A percentile compares a stretch with the other conserved stretches of the same genome.
Evolutionary conservation across 2,113 vertebrate species (phyloP).

Genomic region (Gila orcuttii): DNA sequence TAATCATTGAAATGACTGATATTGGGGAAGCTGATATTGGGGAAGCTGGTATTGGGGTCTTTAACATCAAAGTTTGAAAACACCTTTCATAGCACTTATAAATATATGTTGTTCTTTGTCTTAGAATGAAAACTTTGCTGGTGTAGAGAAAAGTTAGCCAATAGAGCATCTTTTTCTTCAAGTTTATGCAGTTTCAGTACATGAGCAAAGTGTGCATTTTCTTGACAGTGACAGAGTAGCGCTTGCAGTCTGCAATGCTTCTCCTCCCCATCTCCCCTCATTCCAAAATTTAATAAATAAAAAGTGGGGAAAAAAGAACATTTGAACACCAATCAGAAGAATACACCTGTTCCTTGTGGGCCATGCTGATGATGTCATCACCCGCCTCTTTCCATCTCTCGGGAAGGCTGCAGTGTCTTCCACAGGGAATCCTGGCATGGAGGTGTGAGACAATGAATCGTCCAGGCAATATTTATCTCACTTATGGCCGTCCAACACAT

Average conservation of each 20-base stretch:
- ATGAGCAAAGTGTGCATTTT: conserved; percentile 45
- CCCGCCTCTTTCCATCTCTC: conserved; percentile 34
- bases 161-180: conserved; percentile 19
- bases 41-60: neutral
- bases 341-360: conserved; percentile 54
- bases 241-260: conserved; percentile 24
- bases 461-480: conserved; percentile 56
- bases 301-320: conserved; percentile 6
- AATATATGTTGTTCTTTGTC: neutral
- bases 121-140: conserved; percentile 26
- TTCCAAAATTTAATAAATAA: conserved; percentile 24
- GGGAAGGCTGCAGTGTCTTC: conserved; percentile 40
- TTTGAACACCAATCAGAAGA: conserved; percentile 42
- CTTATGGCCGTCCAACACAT: conserved; percentile 55
- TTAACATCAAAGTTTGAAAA: neutral
- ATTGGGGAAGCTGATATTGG: neutral
- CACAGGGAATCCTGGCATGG: conserved; percentile 43
- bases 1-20: neutral
- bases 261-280: conserved; percentile 19
- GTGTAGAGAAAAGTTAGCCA: conserved; percentile 9
- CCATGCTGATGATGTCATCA: conserved; percentile 57
- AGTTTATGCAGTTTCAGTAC: conserved; percentile 54
- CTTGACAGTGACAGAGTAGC: conserved; percentile 60
- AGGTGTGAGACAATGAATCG: conserved; percentile 43
- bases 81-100: neutral